These are phyloP conservation scores for Indicator maculatus DNA, from an alignment of 2,113 vertebrate genomes.

Conservation along the genomic window DNA sequence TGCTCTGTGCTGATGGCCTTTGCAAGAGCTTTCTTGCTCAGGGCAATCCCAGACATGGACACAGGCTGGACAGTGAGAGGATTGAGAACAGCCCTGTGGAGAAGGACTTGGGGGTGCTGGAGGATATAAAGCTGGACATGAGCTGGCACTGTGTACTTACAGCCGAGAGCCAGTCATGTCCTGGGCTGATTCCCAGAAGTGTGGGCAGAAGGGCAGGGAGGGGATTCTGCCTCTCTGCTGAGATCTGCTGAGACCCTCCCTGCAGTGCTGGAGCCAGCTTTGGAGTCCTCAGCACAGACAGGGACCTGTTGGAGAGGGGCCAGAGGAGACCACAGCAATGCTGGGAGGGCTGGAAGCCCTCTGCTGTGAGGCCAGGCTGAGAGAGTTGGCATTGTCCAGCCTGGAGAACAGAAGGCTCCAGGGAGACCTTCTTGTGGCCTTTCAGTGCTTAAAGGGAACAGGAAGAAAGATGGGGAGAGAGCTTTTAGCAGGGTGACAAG, in stretches of 20 bases:
- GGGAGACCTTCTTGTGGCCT: not conserved
- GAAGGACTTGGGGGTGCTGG: not conserved
- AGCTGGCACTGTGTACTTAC: fast-evolving
- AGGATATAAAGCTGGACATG: not conserved
- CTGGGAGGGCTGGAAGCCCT: not conserved
- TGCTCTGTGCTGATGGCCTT: too few relatives aligned
- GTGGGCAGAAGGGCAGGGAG: not conserved
- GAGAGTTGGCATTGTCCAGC: not conserved
- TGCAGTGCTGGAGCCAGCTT: not conserved
- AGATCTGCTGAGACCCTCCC: fast-evolving
- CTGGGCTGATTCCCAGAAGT: too few relatives aligned
- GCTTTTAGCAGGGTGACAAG: not conserved
- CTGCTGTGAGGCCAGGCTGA: not conserved
- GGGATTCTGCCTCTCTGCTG: not conserved
- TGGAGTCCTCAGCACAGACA: not conserved
- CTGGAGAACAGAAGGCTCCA: not conserved
- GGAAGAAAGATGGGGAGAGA: not conserved
- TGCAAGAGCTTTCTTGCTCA: not conserved
- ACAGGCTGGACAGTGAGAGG: not conserved
- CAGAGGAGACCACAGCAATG: too few relatives aligned
- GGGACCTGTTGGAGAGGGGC: too few relatives aligned
- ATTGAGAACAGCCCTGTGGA: not conserved
- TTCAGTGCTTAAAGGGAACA: not conserved
- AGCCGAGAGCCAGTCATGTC: fast-evolving
- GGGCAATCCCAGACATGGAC: not conserved